Evolutionary conservation across 2,888 invertebrate genomes (phyloP).

Genomic region (Danaus chrysippus): DNA sequence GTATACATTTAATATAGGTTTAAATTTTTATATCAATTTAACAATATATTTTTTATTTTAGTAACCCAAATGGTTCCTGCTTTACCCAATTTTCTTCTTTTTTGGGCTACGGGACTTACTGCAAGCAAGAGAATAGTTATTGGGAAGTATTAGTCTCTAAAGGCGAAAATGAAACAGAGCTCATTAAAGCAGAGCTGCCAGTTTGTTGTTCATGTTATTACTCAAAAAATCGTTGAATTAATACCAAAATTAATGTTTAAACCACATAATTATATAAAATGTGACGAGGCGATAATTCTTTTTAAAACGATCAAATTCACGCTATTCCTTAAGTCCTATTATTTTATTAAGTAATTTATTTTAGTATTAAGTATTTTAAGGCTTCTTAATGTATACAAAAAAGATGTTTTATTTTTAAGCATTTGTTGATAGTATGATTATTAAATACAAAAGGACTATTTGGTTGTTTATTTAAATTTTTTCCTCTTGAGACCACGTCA

Average conservation of each 20-base stretch:
- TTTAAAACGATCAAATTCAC: background rate
- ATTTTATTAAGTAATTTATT: too few species aligned
- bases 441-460: too few species aligned
- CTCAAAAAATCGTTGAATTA: slow-evolving; percentile 6
- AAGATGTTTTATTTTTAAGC: too few species aligned
- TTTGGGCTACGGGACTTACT: slow-evolving; percentile 46
- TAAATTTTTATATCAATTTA: too few species aligned
- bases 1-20: background rate
- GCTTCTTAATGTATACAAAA: too few species aligned
- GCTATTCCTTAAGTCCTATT: background rate
- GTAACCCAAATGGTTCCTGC: slow-evolving; percentile 44
- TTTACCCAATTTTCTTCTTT: slow-evolving; percentile 45
- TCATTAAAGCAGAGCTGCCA: slow-evolving; percentile 50
- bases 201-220: slow-evolving; percentile 66
- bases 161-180: slow-evolving; percentile 48
- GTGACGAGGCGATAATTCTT: background rate
- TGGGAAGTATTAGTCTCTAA: slow-evolving; percentile 60
- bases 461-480: too few species aligned
- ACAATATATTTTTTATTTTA: slow-evolving; percentile 36
- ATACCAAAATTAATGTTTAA: slow-evolving; percentile 25
- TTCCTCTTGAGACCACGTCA: too few species aligned
- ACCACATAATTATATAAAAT: background rate
- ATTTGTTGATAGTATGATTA: too few species aligned
- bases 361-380: too few species aligned
- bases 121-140: slow-evolving; percentile 55